Conservation (phyloP, 2,797 vertebrate genomes). For the Acridotheres tristis region DNA sequence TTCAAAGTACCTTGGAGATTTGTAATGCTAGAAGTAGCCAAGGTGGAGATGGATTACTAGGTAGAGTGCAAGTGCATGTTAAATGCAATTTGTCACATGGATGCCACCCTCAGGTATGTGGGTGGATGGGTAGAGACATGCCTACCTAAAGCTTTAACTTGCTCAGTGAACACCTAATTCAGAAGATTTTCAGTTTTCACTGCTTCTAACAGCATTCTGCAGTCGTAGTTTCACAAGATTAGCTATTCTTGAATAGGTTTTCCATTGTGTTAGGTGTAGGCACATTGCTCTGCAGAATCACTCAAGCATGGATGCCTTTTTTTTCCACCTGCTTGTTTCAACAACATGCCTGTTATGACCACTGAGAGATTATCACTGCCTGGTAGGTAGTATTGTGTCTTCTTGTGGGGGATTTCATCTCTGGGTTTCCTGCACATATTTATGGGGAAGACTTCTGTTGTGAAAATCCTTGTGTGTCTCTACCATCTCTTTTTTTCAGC, state of each 20-base stretch:
- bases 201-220: not conserved
- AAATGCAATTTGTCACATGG: slow-evolving; percentile 46
- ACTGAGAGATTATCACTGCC: not conserved
- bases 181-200: slow-evolving; percentile 32
- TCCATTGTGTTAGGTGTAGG: not conserved
- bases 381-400: not conserved
- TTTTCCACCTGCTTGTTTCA: not conserved
- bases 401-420: not conserved
- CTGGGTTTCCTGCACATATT: not conserved
- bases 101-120: not conserved
- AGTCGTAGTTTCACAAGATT: not conserved
- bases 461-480: not conserved
- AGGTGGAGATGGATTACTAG: slow-evolving; percentile 28
- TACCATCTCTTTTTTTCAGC: not conserved
- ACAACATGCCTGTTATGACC: not conserved
- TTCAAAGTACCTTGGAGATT: not conserved
- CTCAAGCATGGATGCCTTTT: slow-evolving; percentile 17
- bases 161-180: slow-evolving; percentile 32
- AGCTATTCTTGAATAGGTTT: slow-evolving; percentile 31
- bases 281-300: not conserved
- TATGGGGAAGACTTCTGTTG: not conserved
- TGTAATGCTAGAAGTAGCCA: slow-evolving; percentile 9
- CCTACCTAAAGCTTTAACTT: slow-evolving; percentile 30
- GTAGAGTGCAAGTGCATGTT: slow-evolving; percentile 11
- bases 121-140: not conserved